These are phyloP conservation scores for Oeneis ivallda DNA, from an alignment of 2,888 invertebrate species.

Conservation along the genomic window DNA sequence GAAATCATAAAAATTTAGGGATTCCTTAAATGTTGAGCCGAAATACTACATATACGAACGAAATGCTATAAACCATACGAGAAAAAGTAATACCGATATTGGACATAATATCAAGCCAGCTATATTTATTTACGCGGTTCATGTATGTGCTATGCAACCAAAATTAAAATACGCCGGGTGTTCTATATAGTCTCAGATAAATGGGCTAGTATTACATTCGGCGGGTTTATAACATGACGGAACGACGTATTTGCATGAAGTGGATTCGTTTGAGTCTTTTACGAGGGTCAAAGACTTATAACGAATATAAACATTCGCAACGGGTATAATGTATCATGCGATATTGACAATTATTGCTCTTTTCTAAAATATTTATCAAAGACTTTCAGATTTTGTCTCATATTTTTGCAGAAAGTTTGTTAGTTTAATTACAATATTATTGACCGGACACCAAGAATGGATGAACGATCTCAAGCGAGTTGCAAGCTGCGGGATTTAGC, in stretches of 20 bases:
- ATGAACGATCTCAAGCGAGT: too few relatives aligned
- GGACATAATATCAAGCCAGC: constrained; percentile 18
- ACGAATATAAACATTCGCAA: constrained; percentile 18
- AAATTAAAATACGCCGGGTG: constrained; percentile 30
- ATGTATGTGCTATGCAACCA: constrained; percentile 18
- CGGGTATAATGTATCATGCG: constrained; percentile 14
- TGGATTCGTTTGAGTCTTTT: constrained; percentile 27
- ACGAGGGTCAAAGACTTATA: constrained; percentile 32
- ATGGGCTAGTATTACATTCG: constrained; percentile 22
- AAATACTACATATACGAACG: too few relatives aligned
- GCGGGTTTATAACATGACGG: constrained; percentile 26
- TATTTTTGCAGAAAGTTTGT: background rate
- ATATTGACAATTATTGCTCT: constrained; percentile 15
- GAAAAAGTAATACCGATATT: constrained; percentile 19
- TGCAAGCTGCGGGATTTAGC: too few relatives aligned
- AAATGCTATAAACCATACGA: background rate
- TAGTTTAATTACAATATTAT: too few relatives aligned
- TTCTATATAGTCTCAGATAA: constrained; percentile 16
- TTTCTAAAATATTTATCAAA: background rate
- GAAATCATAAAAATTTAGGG: too few relatives aligned
- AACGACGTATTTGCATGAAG: constrained; percentile 30
- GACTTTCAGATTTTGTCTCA: background rate
- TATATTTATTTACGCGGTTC: constrained; percentile 26
- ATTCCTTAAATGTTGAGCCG: background rate
- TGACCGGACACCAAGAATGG: too few relatives aligned